A percentile compares a stretch with the other conserved stretches of the same genome.
These are phyloP conservation scores for Pocillopora grandis DNA, from an alignment of 92 coral and sea anemone species.

Conservation along the genomic window DNA sequence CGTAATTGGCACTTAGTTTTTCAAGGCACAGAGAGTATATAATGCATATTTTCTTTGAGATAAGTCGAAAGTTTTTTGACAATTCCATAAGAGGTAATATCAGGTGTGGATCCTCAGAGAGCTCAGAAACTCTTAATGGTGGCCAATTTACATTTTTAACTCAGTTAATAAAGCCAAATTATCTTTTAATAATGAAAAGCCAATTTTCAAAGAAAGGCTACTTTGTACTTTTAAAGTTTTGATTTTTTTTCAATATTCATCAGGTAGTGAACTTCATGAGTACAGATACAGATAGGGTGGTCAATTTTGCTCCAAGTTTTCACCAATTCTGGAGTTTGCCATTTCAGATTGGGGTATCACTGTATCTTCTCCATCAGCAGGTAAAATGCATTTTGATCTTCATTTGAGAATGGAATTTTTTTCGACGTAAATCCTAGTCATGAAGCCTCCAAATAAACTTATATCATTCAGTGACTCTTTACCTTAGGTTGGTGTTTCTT, in stretches of 20 bases:
- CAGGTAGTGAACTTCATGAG: slow-evolving; percentile 99
- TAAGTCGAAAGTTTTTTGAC: too few relatives aligned
- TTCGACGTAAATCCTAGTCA: not conserved
- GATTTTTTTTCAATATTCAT: not conserved
- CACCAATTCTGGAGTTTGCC: slow-evolving; percentile 99
- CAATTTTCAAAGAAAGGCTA: not conserved
- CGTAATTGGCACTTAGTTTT: too few relatives aligned
- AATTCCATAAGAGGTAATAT: too few relatives aligned
- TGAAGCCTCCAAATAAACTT: not conserved
- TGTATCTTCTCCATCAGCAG: slow-evolving; percentile 92
- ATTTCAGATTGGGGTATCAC: slow-evolving; percentile 89
- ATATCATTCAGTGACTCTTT: not conserved
- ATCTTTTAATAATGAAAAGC: not conserved
- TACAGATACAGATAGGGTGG: slow-evolving; percentile 96
- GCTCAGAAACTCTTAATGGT: too few relatives aligned
- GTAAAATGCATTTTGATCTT: slow-evolving; percentile 23
- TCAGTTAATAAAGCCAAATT: too few relatives aligned
- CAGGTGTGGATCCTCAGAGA: too few relatives aligned
- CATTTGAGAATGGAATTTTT: not conserved
- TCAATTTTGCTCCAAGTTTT: slow-evolving; percentile 91
- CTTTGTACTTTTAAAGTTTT: not conserved
- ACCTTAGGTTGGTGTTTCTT: slow-evolving; percentile 88
- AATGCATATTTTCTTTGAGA: too few relatives aligned
- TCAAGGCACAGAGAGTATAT: too few relatives aligned
- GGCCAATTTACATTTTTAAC: too few relatives aligned